Base-by-base conservation (phyloP, 1,140 invertebrate genomes). In the Drosophila murphyi region DNA sequence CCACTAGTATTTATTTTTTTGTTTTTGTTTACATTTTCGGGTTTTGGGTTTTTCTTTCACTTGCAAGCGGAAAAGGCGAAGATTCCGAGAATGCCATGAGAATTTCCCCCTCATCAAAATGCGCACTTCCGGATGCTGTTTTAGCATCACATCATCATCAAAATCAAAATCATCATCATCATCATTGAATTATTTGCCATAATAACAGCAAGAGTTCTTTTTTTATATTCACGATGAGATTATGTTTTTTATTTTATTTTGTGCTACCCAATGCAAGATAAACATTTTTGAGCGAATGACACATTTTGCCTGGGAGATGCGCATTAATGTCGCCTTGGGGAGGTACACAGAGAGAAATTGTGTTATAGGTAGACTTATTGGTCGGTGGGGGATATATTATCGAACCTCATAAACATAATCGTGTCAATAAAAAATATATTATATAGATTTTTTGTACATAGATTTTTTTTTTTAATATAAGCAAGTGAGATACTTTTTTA, bases 81-180 rank as follows among this genome's bases (percentile, higher is more conserved):
- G 37, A 63, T 7, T 59, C 7, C 20, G 45, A 59, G 39, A 62
- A 8, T 32, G 61, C 28, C 28, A 31, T 48, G 12, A 4, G 12
- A 45, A 55, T 70, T 74, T 62, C 52, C 43, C 59, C 43, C 59
- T 60, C 75, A 34, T 76, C 64, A 60, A 86, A 87, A 73, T 86
- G 82, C 82, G 75, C 82, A 86, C 73, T 86, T 86, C 82, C 82
- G 82, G 82, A 86, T 67, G 78, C 45, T 63, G 70, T 48, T 62
- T 43, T 10, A 32, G 28, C 29, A 43, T 57, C 37, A 29, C 35
- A 39, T 41, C 35, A 41, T 7, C 68, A 69, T 67, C 57, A 70
- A 20, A 20, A 20, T 20, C 20, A 20, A 20, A 20, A 39, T 55
- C 34, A 37, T 37, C 54, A 39, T 5, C 68, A 73, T 67, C 57